Percentiles rank a stretch among this genome's conserved stretches.
Conservation (phyloP, 2,797 vertebrate genomes). For the Leptatherina wallacei region DNA sequence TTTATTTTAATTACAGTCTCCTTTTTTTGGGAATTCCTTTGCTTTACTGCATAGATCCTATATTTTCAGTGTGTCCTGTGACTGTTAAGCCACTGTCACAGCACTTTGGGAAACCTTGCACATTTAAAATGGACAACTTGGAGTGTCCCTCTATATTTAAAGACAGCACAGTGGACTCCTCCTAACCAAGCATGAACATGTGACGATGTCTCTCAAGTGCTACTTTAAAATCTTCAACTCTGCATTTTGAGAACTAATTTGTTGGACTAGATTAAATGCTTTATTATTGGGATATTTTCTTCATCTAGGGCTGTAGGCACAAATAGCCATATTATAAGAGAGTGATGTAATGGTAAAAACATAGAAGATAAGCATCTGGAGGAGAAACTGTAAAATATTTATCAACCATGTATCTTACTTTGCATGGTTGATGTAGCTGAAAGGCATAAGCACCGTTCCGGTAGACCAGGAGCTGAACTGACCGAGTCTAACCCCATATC, state of each 20-base stretch:
- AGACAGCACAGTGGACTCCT: no score
- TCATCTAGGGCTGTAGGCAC: constrained; percentile 25
- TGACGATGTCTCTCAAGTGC: no score
- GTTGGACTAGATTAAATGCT: constrained; percentile 16
- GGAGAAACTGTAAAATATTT: constrained; percentile 65
- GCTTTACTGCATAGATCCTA: no score
- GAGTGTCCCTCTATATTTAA: no score
- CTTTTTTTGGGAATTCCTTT: no score
- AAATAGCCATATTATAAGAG: constrained; percentile 38
- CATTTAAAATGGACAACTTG: no score
- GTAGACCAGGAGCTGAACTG: constrained; percentile 44
- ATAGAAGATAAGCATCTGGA: constrained; percentile 56
- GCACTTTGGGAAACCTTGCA: no score
- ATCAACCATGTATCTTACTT: constrained; percentile 48
- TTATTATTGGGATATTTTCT: background rate
- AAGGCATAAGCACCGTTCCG: constrained; percentile 57
- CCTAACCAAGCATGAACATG: no score
- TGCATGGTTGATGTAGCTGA: constrained; percentile 59
- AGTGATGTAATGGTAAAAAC: constrained; percentile 41
- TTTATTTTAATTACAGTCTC: no score
- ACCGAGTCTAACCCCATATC: constrained; percentile 33
- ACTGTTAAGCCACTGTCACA: no score
- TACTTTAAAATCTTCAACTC: no score
- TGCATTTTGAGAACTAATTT: background rate
- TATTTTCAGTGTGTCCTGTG: no score